Percentiles rank a stretch among this genome's conserved stretches.
Conservation (phyloP, 2,797 vertebrate species). For the Pelochelys cantorii region DNA sequence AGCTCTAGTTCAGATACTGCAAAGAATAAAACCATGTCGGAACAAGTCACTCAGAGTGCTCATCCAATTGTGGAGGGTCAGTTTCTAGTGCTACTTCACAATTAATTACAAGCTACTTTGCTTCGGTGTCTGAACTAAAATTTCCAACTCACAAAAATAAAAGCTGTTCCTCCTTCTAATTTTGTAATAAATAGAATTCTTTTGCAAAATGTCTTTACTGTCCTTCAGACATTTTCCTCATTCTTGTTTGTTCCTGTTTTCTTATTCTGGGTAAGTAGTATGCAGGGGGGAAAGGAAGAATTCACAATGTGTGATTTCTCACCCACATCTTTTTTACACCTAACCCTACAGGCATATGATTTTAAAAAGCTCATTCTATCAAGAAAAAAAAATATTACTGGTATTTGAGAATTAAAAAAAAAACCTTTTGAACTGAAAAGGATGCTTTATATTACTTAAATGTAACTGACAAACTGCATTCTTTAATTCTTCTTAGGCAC, state of each 20-base stretch:
- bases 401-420: neutral
- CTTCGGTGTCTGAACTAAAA: neutral
- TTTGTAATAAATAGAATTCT: neutral
- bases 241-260: neutral
- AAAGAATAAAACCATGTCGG: neutral
- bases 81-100: neutral
- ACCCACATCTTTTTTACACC: neutral
- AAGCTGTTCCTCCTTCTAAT: neutral
- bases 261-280: neutral
- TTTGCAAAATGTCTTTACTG: neutral
- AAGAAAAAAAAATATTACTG: conserved; percentile 7
- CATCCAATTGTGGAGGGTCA: neutral
- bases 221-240: neutral
- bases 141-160: neutral
- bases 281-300: neutral
- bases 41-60: neutral
- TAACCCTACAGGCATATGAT: neutral
- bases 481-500: conserved; percentile 66
- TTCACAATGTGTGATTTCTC: neutral
- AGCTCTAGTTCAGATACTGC: neutral
- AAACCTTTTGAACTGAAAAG: conserved; percentile 44
- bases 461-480: conserved; percentile 64
- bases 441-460: conserved; percentile 58
- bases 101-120: neutral
- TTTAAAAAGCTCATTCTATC: neutral